Evolutionary conservation across 2,113 vertebrate genomes (phyloP), one percentile per base, ranked within the genome.

Genomic region (Agelaius tricolor): DNA sequence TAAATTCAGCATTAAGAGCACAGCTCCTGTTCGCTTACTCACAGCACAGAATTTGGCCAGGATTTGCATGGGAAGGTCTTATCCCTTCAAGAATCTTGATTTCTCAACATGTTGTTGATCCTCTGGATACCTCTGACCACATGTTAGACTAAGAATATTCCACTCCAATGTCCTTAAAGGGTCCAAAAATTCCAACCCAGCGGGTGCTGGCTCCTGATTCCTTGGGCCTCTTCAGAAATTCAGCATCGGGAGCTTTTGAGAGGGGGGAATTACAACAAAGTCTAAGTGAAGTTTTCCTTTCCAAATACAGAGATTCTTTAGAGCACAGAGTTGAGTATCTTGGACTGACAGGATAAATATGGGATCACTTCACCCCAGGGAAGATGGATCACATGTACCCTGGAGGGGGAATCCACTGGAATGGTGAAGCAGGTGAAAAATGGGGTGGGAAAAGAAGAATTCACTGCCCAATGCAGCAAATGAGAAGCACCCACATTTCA

Each of bases 11-110:
- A 61, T 84, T 2, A 52, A 94, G 83, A 92, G 88, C 79, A 55
- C 39, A 61, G 94, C 96, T 96, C 96, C 93, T 79, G 86, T 94
- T 95, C 37, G 2, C 77, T 95, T 58, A 66, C 71, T 91, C 88
- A 19, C 31, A 77, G n/a, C 5, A 3, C 65, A 68, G 69, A 81
- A 31, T 72, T 66, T 84, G 76, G 92, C 62, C 80, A 88, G 33
- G 23, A 74, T 57, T 54, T 13, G 2, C 7, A 54, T 30, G 43
- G 65, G 81, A 57, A 93, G 66, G 58, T 58, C 33, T 90, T 67
- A 66, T 75, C 66, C 88, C 69, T 79, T 61, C 76, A 76, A 72
- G 37, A 57, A 89, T 95, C 88, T 92, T 54, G 73, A 84, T 97
- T 93, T 84, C 92, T 87, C 88, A 86, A 96, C 22, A 68, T 23